Conservation (phyloP, 2,797 vertebrate genomes). For the Ptychobarbus kaznakovi region DNA sequence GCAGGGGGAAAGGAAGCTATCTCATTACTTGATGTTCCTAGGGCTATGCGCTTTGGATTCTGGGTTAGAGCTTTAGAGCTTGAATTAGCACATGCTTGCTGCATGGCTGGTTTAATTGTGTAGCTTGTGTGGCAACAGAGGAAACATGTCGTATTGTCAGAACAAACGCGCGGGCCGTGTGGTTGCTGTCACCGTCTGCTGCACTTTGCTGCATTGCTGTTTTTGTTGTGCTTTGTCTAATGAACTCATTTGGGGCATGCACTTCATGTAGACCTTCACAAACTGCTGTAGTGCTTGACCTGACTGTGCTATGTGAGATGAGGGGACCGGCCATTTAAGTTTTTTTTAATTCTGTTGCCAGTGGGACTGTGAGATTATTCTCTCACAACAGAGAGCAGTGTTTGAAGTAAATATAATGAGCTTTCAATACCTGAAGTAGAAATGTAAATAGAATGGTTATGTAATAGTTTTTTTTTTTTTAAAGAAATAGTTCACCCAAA, state of each 20-base stretch:
- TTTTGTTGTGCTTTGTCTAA: conserved; percentile 62
- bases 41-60: conserved; percentile 63
- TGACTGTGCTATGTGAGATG: conserved; percentile 8
- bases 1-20: conserved; percentile 68
- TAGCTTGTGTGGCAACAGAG: conserved; percentile 18
- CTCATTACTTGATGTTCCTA: conserved; percentile 72
- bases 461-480: conserved; percentile 14
- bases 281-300: conserved; percentile 47
- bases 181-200: conserved; percentile 52
- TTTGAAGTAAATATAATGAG: conserved; percentile 24
- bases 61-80: conserved; percentile 43
- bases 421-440: conserved; percentile 2
- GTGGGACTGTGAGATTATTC: not conserved
- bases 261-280: conserved; percentile 63
- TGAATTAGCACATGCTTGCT: conserved; percentile 35
- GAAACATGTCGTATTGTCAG: conserved; percentile 41
- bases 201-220: conserved; percentile 52
- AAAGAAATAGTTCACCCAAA: not conserved
- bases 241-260: conserved; percentile 71
- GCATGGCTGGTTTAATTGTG: conserved; percentile 38
- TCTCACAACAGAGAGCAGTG: not conserved
- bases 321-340: not conserved
- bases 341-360: not conserved
- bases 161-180: conserved; percentile 34
- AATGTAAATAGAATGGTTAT: conserved; percentile 16